Percentiles rank a stretch among this genome's conserved stretches.
These are phyloP conservation scores for Monarcha castaneiventris DNA, from an alignment of 2,113 vertebrate species.

Conservation along the genomic window DNA sequence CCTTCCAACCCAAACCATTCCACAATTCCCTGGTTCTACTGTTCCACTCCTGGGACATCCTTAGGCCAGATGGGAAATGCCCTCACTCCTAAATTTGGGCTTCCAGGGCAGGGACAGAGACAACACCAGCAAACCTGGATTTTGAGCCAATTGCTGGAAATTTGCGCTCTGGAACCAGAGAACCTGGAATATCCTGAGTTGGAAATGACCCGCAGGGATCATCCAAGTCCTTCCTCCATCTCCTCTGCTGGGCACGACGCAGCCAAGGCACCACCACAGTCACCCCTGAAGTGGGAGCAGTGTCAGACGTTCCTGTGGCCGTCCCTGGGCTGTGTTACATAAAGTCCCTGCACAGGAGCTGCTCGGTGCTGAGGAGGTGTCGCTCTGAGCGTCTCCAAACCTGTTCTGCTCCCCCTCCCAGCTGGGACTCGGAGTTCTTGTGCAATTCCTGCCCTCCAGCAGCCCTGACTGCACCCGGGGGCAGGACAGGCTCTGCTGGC, in stretches of 20 bases:
- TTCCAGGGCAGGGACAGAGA: background rate
- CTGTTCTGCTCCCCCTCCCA: background rate
- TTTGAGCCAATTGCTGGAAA: background rate
- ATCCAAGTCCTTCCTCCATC: background rate
- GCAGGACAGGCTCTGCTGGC: background rate
- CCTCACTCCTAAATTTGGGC: background rate
- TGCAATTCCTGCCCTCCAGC: background rate
- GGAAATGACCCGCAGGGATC: background rate
- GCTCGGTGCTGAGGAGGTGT: rapidly evolving
- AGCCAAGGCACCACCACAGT: rapidly evolving
- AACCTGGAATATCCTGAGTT: background rate
- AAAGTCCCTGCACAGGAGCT: background rate
- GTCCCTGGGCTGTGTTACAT: background rate
- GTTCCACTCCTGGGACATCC: background rate
- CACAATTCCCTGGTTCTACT: rapidly evolving
- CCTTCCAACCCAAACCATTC: background rate
- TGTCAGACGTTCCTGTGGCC: rapidly evolving
- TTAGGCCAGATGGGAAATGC: background rate
- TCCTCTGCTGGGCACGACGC: background rate
- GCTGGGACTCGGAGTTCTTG: background rate
- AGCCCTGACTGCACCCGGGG: background rate
- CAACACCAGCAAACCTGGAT: background rate
- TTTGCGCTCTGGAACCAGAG: background rate
- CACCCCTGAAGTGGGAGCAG: rapidly evolving
- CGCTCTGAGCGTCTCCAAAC: background rate